These are phyloP conservation scores for Pitta sordida DNA, from an alignment of 2,113 vertebrate genomes.

Conservation along the genomic window DNA sequence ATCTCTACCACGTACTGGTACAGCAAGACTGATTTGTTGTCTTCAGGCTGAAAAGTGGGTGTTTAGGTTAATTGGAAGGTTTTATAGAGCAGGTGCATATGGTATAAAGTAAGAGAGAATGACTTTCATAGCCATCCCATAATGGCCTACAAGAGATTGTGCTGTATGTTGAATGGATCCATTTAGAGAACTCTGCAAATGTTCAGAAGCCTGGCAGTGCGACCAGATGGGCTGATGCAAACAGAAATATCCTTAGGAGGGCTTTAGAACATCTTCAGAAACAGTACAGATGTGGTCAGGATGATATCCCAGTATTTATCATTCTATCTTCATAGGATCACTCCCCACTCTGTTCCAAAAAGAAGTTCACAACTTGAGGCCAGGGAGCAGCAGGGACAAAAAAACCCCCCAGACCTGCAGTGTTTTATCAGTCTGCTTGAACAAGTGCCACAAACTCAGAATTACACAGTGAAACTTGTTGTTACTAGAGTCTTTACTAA, in stretches of 20 bases:
- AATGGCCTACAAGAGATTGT: neutral
- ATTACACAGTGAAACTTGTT: neutral
- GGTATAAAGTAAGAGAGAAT: neutral
- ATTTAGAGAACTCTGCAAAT: neutral
- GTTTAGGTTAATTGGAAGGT: neutral
- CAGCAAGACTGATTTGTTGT: neutral
- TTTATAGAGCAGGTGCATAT: neutral
- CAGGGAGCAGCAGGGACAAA: fast-evolving
- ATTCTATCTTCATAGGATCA: neutral
- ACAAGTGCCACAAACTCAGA: neutral
- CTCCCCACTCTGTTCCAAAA: neutral
- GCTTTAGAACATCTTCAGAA: neutral
- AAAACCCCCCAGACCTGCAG: neutral
- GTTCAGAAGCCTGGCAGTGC: neutral
- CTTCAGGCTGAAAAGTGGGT: neutral
- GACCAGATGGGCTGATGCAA: neutral
- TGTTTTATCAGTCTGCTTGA: neutral
- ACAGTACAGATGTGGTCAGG: neutral
- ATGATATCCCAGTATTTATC: neutral
- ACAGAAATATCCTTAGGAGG: neutral
- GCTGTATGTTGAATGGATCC: neutral
- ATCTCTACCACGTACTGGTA: neutral
- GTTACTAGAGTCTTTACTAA: neutral
- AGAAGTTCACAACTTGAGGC: neutral
- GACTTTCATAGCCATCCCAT: neutral